phyloP scores from a whole-genome alignment of 2,888 invertebrate genomes.

The Autographa gamma region DNA sequence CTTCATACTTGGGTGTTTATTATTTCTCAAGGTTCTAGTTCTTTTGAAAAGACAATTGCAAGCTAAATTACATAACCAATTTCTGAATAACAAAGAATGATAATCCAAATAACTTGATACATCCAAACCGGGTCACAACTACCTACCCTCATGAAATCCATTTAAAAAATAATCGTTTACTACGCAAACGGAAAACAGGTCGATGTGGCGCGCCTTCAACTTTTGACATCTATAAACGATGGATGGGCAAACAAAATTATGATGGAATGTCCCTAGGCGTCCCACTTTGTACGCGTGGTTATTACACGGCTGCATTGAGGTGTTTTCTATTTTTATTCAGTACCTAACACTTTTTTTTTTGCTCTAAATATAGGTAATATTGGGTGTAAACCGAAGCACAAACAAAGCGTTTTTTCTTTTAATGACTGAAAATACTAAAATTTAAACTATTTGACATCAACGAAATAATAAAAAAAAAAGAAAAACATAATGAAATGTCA shows the following conservation, averaged over 20 bases:
- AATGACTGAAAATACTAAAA: too few species aligned
- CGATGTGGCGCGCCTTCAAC: slow-evolving; percentile 65
- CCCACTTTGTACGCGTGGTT: slow-evolving; percentile 36
- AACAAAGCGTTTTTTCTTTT: too few species aligned
- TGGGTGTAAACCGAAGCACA: too few species aligned
- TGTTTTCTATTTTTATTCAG: background rate
- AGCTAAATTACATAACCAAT: background rate
- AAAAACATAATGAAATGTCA: too few species aligned
- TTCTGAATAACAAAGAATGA: slow-evolving; percentile 2
- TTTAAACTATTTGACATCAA: too few species aligned
- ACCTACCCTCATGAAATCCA: slow-evolving; percentile 14
- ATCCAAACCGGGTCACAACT: slow-evolving; percentile 17
- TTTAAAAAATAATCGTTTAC: slow-evolving; percentile 57
- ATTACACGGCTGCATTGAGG: slow-evolving; percentile 2
- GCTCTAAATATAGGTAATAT: too few species aligned
- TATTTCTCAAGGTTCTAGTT: too few species aligned
- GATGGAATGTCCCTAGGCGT: slow-evolving; percentile 69
- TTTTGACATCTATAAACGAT: slow-evolving; percentile 76
- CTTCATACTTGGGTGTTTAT: too few species aligned
- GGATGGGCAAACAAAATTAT: slow-evolving; percentile 76
- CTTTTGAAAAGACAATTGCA: too few species aligned
- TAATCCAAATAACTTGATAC: slow-evolving; percentile 4
- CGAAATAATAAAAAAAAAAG: too few species aligned
- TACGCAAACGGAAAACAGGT: slow-evolving; percentile 56
- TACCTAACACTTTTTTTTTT: background rate